phyloP scores from a whole-genome alignment of 2,888 invertebrate genomes.

The Agonopterix subpropinquella region DNA sequence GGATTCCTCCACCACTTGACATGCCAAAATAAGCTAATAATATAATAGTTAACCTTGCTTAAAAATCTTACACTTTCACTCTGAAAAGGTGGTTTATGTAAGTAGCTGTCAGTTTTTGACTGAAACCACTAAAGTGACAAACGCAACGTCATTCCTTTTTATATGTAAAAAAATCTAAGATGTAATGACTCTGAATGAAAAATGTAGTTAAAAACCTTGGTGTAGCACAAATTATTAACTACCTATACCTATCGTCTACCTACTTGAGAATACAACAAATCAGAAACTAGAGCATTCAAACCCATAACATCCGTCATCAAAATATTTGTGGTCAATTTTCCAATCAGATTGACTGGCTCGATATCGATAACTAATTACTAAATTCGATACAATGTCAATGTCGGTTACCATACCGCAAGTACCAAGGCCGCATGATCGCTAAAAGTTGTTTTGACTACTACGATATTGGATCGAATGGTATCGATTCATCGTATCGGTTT shows the following conservation, averaged over 20 bases:
- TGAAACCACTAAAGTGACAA: not conserved
- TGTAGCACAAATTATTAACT: not conserved
- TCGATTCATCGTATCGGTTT: conserved; percentile 4
- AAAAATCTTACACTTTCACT: no score
- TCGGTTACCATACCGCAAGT: conserved; percentile 13
- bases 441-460: conserved; percentile 21
- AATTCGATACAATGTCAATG: conserved; percentile 18
- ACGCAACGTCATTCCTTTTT: not conserved
- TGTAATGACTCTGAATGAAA: not conserved
- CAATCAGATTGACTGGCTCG: conserved; percentile 19
- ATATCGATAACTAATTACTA: not conserved
- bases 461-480: conserved; percentile 3
- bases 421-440: conserved; percentile 24
- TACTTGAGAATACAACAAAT: no score
- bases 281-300: not conserved
- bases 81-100: no score
- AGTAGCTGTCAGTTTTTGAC: no score
- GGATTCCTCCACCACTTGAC: no score
- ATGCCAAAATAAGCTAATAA: no score
- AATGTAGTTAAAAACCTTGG: not conserved
- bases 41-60: no score
- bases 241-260: no score
- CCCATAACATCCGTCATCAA: conserved; percentile 9
- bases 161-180: no score
- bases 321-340: conserved; percentile 31